Conservation (phyloP, 2,888 invertebrate species). For the Tetranychus truncatus region DNA sequence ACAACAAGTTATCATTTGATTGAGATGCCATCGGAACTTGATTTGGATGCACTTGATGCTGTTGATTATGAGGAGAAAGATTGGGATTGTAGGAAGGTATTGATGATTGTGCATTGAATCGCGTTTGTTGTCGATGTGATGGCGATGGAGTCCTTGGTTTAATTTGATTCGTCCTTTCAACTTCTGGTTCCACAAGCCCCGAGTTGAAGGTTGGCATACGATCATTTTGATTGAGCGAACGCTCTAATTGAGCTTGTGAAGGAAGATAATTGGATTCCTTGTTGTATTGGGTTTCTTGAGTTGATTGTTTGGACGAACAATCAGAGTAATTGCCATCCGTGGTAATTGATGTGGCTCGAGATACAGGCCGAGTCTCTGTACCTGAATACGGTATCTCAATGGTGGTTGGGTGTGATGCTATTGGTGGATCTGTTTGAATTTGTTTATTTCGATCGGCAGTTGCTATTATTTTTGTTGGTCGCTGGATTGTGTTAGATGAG, state of each 20-base stretch:
- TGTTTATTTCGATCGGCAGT: neutral
- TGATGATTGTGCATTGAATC: neutral
- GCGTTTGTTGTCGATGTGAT: too few species aligned
- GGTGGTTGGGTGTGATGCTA: neutral
- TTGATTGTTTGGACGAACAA: neutral
- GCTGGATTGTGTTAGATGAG: too few species aligned
- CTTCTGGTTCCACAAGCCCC: too few species aligned
- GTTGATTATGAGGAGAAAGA: neutral
- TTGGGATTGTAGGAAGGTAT: neutral
- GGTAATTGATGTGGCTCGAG: neutral
- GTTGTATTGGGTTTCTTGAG: neutral
- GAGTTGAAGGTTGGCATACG: too few species aligned
- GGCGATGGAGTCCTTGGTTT: too few species aligned
- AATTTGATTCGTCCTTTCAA: too few species aligned
- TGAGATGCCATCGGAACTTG: neutral
- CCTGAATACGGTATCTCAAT: neutral
- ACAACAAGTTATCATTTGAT: neutral
- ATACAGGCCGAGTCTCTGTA: neutral
- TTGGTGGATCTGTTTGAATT: neutral
- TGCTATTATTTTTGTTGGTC: too few species aligned
- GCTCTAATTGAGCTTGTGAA: too few species aligned
- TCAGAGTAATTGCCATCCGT: neutral
- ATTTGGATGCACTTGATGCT: neutral
- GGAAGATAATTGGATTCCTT: too few species aligned
- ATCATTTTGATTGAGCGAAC: too few species aligned